These are phyloP conservation scores for Nothobranchius kuhntae DNA, from an alignment of 2,113 vertebrate genomes.

Conservation along the genomic window DNA sequence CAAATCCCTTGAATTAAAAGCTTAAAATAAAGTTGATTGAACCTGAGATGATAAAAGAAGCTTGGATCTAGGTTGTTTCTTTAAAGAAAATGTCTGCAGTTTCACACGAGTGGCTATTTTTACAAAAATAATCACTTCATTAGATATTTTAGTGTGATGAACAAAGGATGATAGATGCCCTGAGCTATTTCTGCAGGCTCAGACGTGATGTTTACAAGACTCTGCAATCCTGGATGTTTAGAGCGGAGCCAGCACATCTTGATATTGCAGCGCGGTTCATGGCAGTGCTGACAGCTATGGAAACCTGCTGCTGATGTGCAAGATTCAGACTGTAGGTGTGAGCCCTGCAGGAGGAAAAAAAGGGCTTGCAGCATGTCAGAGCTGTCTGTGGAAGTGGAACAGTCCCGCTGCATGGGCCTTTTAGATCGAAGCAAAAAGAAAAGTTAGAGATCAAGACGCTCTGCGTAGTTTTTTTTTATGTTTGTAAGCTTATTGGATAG, in stretches of 20 bases:
- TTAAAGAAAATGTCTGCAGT: background rate
- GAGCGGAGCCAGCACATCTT: conserved; percentile 27
- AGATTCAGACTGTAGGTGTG: conserved; percentile 57
- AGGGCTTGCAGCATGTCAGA: conserved; percentile 35
- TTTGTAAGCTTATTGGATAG: background rate
- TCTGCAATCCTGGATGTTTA: conserved; percentile 6
- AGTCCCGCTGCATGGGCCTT: conserved; percentile 34
- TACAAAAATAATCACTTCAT: background rate
- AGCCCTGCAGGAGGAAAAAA: conserved; percentile 48
- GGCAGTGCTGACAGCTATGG: conserved; percentile 34
- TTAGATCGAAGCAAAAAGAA: conserved; percentile 6
- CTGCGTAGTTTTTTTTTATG: conserved; percentile 3
- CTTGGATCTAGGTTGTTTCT: background rate
- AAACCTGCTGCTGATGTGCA: conserved; percentile 70
- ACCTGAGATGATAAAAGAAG: conserved; percentile 7
- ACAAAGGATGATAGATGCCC: background rate
- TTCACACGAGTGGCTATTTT: background rate
- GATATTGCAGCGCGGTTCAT: conserved; percentile 1
- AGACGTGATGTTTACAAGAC: conserved; percentile 2
- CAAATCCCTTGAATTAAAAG: background rate
- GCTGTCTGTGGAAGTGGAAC: conserved; percentile 35
- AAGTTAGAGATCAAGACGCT: conserved; percentile 7
- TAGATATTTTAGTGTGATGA: background rate
- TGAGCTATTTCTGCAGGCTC: background rate
- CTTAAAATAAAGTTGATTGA: background rate